Evolutionary conservation across 2,797 vertebrate genomes (phyloP).

Genomic region (Okamejei kenojei): DNA sequence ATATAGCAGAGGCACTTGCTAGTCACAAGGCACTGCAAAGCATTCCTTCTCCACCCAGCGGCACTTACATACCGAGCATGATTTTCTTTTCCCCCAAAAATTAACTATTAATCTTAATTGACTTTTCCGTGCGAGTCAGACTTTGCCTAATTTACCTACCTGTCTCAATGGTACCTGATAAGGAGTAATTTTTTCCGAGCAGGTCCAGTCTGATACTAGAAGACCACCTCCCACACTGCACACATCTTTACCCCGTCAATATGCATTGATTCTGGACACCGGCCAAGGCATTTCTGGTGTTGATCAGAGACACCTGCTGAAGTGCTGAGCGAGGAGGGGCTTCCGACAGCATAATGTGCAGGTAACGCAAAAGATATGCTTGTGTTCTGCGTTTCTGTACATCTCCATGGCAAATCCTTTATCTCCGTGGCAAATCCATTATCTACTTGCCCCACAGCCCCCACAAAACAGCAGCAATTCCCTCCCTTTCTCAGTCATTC

Average conservation of each 20-base stretch:
- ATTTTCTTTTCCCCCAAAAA: too few relatives aligned
- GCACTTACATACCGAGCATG: background rate
- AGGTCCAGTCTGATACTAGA: background rate
- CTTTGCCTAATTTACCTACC: background rate
- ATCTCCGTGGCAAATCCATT: conserved; percentile 8
- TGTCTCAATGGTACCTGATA: background rate
- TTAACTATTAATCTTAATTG: background rate
- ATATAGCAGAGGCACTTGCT: background rate
- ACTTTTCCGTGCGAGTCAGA: background rate
- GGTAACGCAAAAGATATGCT: conserved; percentile 20
- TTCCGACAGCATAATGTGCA: background rate
- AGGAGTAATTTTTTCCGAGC: background rate
- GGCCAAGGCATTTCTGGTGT: background rate
- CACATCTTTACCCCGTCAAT: background rate
- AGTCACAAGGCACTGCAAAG: background rate
- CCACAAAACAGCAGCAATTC: background rate
- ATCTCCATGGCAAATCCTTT: background rate
- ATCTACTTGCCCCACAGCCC: background rate
- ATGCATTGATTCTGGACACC: background rate
- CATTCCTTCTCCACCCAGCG: background rate
- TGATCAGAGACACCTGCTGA: background rate
- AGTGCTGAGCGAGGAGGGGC: background rate
- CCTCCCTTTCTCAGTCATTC: background rate
- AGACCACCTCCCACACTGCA: background rate
- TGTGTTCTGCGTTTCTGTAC: background rate